These are phyloP conservation scores for Tamandua tetradactyla DNA, from an alignment of 2,797 vertebrate genomes.

Conservation along the genomic window DNA sequence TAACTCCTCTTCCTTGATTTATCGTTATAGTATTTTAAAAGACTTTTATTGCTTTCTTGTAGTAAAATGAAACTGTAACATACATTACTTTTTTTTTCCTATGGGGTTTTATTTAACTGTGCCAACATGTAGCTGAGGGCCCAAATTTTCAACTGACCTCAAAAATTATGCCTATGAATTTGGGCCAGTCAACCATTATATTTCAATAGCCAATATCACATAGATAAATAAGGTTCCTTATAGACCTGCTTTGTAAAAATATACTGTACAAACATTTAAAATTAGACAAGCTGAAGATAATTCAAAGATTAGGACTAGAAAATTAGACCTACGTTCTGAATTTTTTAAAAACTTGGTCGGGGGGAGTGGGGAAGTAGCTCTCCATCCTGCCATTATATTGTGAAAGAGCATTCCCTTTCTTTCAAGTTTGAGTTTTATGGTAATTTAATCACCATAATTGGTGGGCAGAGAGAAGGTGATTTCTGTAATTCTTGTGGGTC, in stretches of 20 bases:
- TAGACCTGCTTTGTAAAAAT: conserved; percentile 57
- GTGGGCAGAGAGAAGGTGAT: conserved; percentile 73
- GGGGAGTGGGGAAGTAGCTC: neutral
- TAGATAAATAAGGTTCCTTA: conserved; percentile 44
- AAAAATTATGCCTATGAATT: conserved; percentile 43
- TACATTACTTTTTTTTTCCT: conserved; percentile 64
- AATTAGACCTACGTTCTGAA: conserved; percentile 9
- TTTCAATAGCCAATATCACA: conserved; percentile 39
- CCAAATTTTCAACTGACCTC: conserved; percentile 56
- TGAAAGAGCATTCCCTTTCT: conserved; percentile 39
- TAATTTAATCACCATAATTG: conserved; percentile 75
- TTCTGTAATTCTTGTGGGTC: conserved; percentile 73
- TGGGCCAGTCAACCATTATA: neutral
- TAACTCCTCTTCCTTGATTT: conserved; percentile 67
- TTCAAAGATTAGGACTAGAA: conserved; percentile 29
- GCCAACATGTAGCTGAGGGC: conserved; percentile 45
- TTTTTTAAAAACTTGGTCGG: neutral
- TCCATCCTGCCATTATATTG: conserved; percentile 31
- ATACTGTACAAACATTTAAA: conserved; percentile 18
- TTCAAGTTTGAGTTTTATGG: conserved; percentile 74
- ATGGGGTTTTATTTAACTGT: conserved; percentile 33
- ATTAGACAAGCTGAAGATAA: conserved; percentile 10
- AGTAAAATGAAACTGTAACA: conserved; percentile 71
- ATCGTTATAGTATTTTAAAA: conserved; percentile 64
- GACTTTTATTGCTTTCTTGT: conserved; percentile 68